Base-by-base conservation (phyloP, 2,113 vertebrate genomes). In the Saimiri boliviensis region DNA sequence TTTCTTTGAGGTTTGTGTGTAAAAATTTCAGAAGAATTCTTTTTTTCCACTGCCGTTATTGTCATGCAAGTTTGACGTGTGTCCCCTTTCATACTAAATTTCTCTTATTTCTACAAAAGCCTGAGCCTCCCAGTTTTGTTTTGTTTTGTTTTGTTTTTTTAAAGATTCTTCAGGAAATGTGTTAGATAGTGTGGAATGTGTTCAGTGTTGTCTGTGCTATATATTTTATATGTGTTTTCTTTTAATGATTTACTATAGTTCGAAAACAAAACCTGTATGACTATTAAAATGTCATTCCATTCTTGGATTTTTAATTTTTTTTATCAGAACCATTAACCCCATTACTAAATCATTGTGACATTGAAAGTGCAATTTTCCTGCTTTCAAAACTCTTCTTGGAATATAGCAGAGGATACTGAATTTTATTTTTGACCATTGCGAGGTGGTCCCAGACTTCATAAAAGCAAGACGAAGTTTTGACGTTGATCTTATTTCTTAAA, bases 131-230 rank as follows among this genome's bases (percentile, higher is more conserved):
- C 96, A 97, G 60, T 63, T 63, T 14, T n/a, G n/a, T n/a, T n/a
- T n/a, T n/a, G n/a, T n/a, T n/a, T n/a, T n/a, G n/a, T 42, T 42
- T 42, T 42, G 6, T 63, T 30, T 60, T 27, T 58, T 58, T 58
- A 9, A 58, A 93, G 95, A 97, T 87, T 98, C 94, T 97, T 97
- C 74, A 98, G 97, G 97, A 98, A 79, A 94, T 91, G 96, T 98
- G 97, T 98, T 98, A 96, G 84, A 94, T 98, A 96, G 97, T 91
- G 96, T 98, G 98, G 98, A 98, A 94, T 77, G 95, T 98, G 98
- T 79, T 98, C 95, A 91, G 11, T 98, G 97, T 98, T 97, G 97
- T 98, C 97, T 95, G 97, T 95, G 97, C 89, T 98, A 86, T 98
- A 77, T 90, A 83, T 95, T 96, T 97, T 97, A 81, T 95, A 70